A percentile compares a stretch with the other conserved stretches of the same genome.
These are phyloP conservation scores for Epinephelus awoara DNA, from an alignment of 2,797 vertebrate species.

Conservation along the genomic window DNA sequence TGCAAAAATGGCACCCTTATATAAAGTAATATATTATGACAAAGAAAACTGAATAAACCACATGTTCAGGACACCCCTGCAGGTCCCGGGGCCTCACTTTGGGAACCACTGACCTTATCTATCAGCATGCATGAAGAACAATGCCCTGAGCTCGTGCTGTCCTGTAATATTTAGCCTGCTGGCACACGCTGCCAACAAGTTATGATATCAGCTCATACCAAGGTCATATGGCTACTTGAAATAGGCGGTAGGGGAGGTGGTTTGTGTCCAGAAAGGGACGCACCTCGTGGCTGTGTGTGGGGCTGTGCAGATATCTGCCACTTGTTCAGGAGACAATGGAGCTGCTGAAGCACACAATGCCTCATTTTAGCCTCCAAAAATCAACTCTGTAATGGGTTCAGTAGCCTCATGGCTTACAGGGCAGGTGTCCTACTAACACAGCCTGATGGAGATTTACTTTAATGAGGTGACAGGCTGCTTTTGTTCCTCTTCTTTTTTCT, in stretches of 20 bases:
- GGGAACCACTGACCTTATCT: not conserved
- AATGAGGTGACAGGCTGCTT: no score
- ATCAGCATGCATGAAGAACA: not conserved
- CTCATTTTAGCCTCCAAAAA: not conserved
- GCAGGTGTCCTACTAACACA: not conserved
- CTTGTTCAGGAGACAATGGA: conserved; percentile 15
- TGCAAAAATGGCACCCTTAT: no score
- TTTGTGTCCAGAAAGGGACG: not conserved
- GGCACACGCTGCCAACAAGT: conserved; percentile 1
- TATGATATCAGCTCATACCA: conserved; percentile 17
- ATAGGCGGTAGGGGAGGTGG: not conserved
- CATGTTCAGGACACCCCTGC: no score
- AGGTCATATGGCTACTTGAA: conserved; percentile 22
- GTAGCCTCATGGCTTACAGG: not conserved
- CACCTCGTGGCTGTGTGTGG: not conserved
- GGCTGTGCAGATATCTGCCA: not conserved
- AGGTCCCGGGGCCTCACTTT: not conserved
- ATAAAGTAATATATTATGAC: no score
- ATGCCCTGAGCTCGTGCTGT: not conserved
- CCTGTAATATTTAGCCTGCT: conserved; percentile 7
- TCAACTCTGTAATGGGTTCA: not conserved
- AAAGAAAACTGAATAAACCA: no score
- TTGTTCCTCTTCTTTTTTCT: not conserved
- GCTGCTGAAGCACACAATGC: conserved; percentile 3
- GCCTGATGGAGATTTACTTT: not conserved